Evolutionary conservation across 2,113 vertebrate genomes (phyloP).

Genomic region (Melozone crissalis): DNA sequence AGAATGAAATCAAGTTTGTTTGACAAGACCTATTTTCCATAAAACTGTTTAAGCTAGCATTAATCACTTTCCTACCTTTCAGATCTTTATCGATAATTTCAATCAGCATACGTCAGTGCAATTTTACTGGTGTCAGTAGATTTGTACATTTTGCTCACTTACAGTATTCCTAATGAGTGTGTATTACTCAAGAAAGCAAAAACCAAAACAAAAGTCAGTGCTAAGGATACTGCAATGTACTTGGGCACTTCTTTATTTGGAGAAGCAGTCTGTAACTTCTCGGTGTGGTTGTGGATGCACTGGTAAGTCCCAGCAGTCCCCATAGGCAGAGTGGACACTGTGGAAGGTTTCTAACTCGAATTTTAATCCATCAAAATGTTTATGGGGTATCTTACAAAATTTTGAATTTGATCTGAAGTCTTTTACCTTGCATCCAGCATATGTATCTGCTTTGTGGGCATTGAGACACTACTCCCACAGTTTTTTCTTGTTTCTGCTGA

Average conservation of each 20-base stretch:
- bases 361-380: neutral
- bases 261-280: neutral
- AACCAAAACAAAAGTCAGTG: neutral
- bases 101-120: neutral
- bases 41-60: neutral
- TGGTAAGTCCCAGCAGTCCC: neutral
- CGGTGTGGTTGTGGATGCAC: neutral
- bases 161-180: neutral
- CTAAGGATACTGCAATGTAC: neutral
- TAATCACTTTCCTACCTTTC: neutral
- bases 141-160: neutral
- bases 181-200: neutral
- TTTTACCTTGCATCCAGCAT: neutral
- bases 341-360: neutral
- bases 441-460: neutral
- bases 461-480: fast-evolving
- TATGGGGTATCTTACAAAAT: neutral
- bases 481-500: neutral
- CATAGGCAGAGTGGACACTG: neutral
- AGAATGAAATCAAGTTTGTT: neutral
- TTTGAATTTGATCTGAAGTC: neutral
- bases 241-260: neutral
- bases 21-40: neutral
- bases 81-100: neutral
- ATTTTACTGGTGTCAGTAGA: neutral